Base-by-base conservation (phyloP, 1,140 invertebrate genomes). In the Pachyrhynchus sulphureomaculatus region DNA sequence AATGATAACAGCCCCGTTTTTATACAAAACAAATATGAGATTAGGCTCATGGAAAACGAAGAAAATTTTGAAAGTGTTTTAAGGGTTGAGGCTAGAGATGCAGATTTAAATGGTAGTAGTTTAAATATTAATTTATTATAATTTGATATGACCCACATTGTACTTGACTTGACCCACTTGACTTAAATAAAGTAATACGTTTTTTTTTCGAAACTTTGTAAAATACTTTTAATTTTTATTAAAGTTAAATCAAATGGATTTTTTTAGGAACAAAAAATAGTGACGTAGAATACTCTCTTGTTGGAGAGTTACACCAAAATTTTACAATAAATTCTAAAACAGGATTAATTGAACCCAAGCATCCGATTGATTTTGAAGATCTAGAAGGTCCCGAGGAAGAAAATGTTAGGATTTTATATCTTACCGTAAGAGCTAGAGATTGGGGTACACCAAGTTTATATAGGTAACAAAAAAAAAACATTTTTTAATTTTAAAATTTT, bases 1-100 rank as follows among this genome's bases (percentile, higher is more conserved):
- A 95, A 95, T 71, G 92, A 95, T 72, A 93, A 95, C 72, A 80
- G 88, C 0, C 92, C 92, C 0, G 80, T 88, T 54, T 95, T 95
- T 71, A 72, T 89, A 0, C 90, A 91, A 62, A 86, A 83, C 33
- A 86, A 87, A 67, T 96, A 95, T 69, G 92, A 95, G 75, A 88
- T 89, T 0, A 83, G 91, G 36, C 70, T 96, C 0, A 70, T 89
- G 48, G 93, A 96, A 75, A 95, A 95, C 71, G 84, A 89, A 69
- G 62, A 76, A 0, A 79, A 88, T 39, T 95, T 96, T 72, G 88
- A 92, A 68, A 85, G 83, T 13, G 86, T 89, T 0, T 70, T 95
- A 0, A 77, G 87, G 20, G 79, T 95, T 32, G 88, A 94, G 79
- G 92, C 92, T 0, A 84, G 86, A 66, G 91, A 94, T 77, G 82